These are phyloP conservation scores for Rhizomys pruinosus DNA, from an alignment of 2,113 vertebrate genomes.

Conservation along the genomic window DNA sequence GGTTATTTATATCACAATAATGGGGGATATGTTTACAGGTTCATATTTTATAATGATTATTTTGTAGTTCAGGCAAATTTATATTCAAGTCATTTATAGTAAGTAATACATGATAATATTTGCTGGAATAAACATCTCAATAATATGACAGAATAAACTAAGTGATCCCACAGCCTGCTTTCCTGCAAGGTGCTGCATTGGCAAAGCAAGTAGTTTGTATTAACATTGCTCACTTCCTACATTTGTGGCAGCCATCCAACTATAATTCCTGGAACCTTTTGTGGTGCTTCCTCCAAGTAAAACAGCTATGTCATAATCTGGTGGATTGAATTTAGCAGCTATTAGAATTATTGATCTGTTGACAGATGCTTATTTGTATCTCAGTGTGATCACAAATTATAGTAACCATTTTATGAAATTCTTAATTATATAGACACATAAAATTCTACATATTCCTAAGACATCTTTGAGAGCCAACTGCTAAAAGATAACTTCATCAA, in stretches of 20 bases:
- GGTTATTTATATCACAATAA: conserved; percentile 84
- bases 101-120: conserved; percentile 62
- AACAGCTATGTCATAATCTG: conserved; percentile 27
- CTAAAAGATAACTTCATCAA: conserved; percentile 44
- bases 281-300: conserved; percentile 48
- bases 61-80: conserved; percentile 66
- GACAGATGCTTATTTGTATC: conserved; percentile 43
- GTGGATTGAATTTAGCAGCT: conserved; percentile 29
- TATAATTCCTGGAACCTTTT: not conserved
- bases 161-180: conserved; percentile 35
- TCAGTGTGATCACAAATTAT: conserved; percentile 34
- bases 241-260: not conserved
- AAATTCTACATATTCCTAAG: conserved; percentile 39
- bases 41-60: conserved; percentile 51
- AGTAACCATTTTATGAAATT: conserved; percentile 59
- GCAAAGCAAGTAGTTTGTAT: conserved; percentile 1
- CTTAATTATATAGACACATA: conserved; percentile 43
- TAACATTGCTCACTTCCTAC: not conserved
- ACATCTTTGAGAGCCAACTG: conserved; percentile 34
- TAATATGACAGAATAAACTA: conserved; percentile 49
- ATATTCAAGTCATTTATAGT: conserved; percentile 54
- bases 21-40: conserved; percentile 79
- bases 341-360: conserved; percentile 27
- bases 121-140: conserved; percentile 63
- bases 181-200: conserved; percentile 24